Evolutionary conservation across 1,140 invertebrate genomes (phyloP).

Genomic region (Drosophila pruinosa): DNA sequence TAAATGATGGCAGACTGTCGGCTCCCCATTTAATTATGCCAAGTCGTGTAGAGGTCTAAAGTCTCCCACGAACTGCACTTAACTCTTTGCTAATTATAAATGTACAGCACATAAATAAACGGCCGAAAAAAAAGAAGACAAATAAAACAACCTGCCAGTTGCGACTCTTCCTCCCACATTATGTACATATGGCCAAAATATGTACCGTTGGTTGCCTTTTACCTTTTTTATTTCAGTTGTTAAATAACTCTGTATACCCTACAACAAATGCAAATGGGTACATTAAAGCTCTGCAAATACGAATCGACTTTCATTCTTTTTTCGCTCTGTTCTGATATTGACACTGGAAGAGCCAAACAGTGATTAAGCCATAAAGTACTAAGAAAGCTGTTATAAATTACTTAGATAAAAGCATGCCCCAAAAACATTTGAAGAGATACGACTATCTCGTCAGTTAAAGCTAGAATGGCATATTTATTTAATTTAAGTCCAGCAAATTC

Average conservation of each 20-base stretch:
- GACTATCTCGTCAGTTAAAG: too few relatives aligned
- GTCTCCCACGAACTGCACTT: conserved; percentile 30
- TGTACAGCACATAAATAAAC: conserved; percentile 68
- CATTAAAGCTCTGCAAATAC: not conserved
- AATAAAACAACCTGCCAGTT: conserved; percentile 13
- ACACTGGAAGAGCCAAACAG: not conserved
- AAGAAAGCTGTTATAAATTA: not conserved
- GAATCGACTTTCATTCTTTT: not conserved
- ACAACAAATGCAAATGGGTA: not conserved
- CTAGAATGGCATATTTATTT: too few relatives aligned
- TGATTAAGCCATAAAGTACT: not conserved
- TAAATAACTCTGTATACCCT: conserved; percentile 11
- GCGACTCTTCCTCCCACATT: not conserved
- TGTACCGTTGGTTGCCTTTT: not conserved
- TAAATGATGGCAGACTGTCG: not conserved
- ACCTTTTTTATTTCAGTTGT: not conserved
- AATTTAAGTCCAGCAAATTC: too few relatives aligned
- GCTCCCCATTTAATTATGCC: conserved; percentile 32
- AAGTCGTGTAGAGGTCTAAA: not conserved
- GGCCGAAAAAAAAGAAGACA: conserved; percentile 17
- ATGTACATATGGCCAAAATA: conserved; percentile 24
- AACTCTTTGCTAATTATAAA: conserved; percentile 59
- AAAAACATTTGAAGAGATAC: too few relatives aligned
- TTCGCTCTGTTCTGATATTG: not conserved
- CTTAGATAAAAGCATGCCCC: not conserved